phyloP scores from a whole-genome alignment of 2,113 vertebrate species.

The Galeopterus variegatus region DNA sequence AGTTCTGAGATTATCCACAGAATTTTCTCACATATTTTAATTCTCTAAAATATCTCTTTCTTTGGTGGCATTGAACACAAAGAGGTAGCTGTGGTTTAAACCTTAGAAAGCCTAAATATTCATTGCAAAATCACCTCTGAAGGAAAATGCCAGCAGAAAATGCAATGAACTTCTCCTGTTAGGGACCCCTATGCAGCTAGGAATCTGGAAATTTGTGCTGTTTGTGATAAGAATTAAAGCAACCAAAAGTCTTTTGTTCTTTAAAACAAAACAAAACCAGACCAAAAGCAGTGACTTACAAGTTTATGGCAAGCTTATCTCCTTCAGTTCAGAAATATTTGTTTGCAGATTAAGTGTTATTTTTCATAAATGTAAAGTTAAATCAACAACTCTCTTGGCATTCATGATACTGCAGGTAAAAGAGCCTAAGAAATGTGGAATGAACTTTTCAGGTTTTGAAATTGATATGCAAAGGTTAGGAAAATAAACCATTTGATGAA shows the following conservation, averaged over 20 bases:
- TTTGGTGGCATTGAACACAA: neutral
- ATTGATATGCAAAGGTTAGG: constrained; percentile 2
- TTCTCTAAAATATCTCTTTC: constrained; percentile 44
- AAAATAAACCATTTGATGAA: constrained; percentile 33
- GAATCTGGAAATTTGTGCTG: constrained; percentile 13
- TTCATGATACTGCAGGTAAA: constrained; percentile 7
- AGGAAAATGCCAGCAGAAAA: constrained; percentile 9
- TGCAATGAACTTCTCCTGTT: neutral
- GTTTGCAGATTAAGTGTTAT: constrained; percentile 24
- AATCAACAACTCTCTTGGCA: constrained; percentile 65
- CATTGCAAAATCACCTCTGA: neutral
- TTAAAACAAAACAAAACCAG: constrained; percentile 34
- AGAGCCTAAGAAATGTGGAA: constrained; percentile 29
- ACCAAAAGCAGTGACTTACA: constrained; percentile 61
- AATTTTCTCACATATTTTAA: constrained; percentile 16
- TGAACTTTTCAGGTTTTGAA: constrained; percentile 64
- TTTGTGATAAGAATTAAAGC: constrained; percentile 72
- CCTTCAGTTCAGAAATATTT: constrained; percentile 28
- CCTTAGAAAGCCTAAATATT: neutral
- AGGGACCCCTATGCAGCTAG: neutral
- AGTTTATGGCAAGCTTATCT: constrained; percentile 65
- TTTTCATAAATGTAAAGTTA: constrained; percentile 69
- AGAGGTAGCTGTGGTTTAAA: constrained; percentile 51
- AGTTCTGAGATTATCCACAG: neutral
- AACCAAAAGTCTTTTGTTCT: constrained; percentile 54